Evolutionary conservation across 2,888 invertebrate species (phyloP).

Genomic region (Cephus pygmeus): DNA sequence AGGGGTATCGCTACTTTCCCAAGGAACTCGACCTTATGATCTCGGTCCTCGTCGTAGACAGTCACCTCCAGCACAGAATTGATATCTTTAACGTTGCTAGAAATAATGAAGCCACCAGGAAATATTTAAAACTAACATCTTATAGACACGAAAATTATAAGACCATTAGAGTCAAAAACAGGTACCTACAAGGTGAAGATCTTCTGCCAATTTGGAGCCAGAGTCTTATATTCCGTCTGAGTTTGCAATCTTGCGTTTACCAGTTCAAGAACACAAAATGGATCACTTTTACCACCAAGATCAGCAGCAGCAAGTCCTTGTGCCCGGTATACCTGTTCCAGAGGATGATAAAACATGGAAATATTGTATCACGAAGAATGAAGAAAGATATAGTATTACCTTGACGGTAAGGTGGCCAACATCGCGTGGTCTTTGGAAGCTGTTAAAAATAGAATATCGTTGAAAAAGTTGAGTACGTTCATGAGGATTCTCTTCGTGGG

Average conservation of each 20-base stretch:
- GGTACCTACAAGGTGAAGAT: constrained; percentile 93
- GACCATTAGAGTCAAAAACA: neutral
- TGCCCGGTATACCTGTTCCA: constrained; percentile 68
- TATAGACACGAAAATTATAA: neutral
- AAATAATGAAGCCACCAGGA: constrained; percentile 42
- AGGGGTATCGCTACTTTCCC: constrained; percentile 93
- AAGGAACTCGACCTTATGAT: constrained; percentile 97
- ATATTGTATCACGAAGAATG: neutral
- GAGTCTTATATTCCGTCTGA: constrained; percentile 98
- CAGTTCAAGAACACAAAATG: constrained; percentile 96
- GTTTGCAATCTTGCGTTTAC: constrained; percentile 96
- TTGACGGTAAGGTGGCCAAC: constrained; percentile 96
- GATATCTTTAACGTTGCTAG: constrained; percentile 92
- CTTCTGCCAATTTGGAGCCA: constrained; percentile 98
- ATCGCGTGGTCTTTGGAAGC: constrained; percentile 81
- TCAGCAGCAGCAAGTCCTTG: constrained; percentile 93
- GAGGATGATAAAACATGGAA: neutral
- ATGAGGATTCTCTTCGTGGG: constrained; percentile 82
- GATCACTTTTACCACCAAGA: constrained; percentile 97
- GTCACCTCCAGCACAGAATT: constrained; percentile 94
- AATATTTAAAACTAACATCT: neutral
- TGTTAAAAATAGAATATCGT: constrained; percentile 62
- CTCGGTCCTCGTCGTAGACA: constrained; percentile 97
- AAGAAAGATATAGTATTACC: constrained; percentile 71
- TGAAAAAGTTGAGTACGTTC: constrained; percentile 69